A percentile compares a stretch with the other conserved stretches of the same genome.
phyloP scores from a whole-genome alignment of 2,888 invertebrate species.

The Lamellibrachia columna region DNA sequence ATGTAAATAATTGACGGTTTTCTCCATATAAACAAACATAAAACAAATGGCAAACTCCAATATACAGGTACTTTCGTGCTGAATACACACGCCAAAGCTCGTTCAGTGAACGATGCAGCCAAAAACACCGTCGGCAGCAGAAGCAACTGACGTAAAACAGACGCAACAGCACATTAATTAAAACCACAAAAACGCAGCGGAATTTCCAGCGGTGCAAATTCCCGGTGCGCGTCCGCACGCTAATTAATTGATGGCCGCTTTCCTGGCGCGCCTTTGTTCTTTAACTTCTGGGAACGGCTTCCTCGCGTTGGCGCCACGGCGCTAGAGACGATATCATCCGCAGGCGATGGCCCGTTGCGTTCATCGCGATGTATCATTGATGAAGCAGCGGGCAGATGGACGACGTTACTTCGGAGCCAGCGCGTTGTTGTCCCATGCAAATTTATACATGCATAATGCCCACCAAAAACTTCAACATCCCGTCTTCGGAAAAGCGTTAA shows the following conservation, averaged over 20 bases:
- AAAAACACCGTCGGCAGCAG: background rate
- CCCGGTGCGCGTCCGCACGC: background rate
- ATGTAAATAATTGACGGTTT: background rate
- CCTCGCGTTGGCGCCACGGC: background rate
- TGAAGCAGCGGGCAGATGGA: background rate
- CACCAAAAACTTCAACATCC: background rate
- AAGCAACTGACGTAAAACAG: background rate
- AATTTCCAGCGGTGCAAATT: background rate
- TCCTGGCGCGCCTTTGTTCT: background rate
- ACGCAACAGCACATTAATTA: background rate
- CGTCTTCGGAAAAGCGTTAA: no score
- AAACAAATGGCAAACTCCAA: background rate
- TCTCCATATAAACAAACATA: background rate
- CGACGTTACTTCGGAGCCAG: background rate
- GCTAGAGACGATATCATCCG: background rate
- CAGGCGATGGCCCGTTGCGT: background rate
- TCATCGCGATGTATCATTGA: background rate
- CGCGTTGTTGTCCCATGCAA: background rate
- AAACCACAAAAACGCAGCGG: background rate
- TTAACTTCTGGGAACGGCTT: background rate
- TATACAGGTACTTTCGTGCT: no score
- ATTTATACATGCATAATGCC: background rate
- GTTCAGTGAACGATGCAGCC: no score
- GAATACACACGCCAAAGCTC: no score
- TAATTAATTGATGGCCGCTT: background rate